These are phyloP conservation scores for Drosophila prosaltans DNA, from an alignment of 1,140 invertebrate genomes.

Conservation along the genomic window DNA sequence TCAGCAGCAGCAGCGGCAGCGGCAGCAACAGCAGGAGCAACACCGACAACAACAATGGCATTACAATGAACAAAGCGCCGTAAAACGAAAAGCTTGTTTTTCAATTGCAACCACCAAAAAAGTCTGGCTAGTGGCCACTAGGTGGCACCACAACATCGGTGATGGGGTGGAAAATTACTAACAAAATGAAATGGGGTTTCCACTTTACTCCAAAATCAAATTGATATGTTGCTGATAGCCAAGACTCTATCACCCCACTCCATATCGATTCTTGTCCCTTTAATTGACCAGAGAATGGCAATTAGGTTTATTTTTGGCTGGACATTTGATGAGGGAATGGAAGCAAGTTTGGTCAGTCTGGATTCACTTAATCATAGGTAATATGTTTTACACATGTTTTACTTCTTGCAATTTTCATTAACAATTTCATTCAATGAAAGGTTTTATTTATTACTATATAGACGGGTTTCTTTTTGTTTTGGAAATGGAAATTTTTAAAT, in stretches of 20 bases:
- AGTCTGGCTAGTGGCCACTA: constrained; percentile 1
- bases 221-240: constrained; percentile 59
- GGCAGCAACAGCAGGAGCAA: constrained; percentile 26
- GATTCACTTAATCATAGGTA: too few species aligned
- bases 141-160: constrained; percentile 6
- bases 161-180: constrained; percentile 55
- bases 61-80: constrained; percentile 61
- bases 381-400: not conserved
- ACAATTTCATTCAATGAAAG: not conserved
- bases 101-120: constrained; percentile 49
- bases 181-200: constrained; percentile 27
- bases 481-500: not conserved
- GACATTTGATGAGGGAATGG: constrained; percentile 21
- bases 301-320: constrained; percentile 47
- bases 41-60: constrained; percentile 14
- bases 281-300: constrained; percentile 61
- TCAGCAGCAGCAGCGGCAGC: constrained; percentile 33
- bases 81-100: constrained; percentile 80
- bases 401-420: not conserved
- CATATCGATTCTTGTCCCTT: constrained; percentile 28
- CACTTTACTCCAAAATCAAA: constrained; percentile 30
- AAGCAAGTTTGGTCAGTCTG: not conserved
- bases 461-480: too few species aligned
- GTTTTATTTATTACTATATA: not conserved
- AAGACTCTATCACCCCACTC: not conserved